Percentiles rank a stretch among this genome's conserved stretches.
phyloP scores from a whole-genome alignment of 2,113 vertebrate species.

The Oryctolagus cuniculus region DNA sequence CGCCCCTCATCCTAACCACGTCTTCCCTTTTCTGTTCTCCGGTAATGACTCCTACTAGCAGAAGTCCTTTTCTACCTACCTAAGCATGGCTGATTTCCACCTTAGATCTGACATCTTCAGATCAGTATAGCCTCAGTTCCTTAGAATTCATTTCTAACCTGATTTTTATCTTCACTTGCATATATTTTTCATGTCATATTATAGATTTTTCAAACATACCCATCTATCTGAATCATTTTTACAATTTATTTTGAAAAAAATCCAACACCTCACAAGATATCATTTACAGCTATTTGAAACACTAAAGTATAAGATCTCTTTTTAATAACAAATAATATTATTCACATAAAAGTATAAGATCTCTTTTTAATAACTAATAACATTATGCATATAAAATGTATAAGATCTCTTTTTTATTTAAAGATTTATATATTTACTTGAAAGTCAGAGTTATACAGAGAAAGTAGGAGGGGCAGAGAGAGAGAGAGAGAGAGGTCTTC shows the following conservation, averaged over 20 bases:
- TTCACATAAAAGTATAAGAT: slow-evolving; percentile 25
- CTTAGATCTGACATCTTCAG: background rate
- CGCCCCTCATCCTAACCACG: background rate
- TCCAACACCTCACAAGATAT: background rate
- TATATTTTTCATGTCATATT: background rate
- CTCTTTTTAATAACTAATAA: background rate
- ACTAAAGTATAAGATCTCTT: slow-evolving; percentile 20
- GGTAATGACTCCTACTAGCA: background rate
- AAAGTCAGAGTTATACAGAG: too few relatives aligned
- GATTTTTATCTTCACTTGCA: slow-evolving; percentile 2
- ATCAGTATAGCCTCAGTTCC: background rate
- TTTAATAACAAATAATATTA: slow-evolving; percentile 1
- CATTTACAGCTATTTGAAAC: background rate
- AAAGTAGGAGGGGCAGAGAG: too few relatives aligned
- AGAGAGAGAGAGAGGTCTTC: too few relatives aligned
- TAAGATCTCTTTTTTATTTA: background rate
- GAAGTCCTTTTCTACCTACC: background rate
- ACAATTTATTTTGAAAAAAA: slow-evolving; percentile 23
- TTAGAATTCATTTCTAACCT: background rate
- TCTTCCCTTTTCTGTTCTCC: background rate
- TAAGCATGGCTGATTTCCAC: background rate
- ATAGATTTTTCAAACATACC: slow-evolving; percentile 26
- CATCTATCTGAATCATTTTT: background rate
- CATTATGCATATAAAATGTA: slow-evolving; percentile 27
- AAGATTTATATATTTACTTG: too few relatives aligned